These are phyloP conservation scores for Corythucha ciliata DNA, from an alignment of 2,888 invertebrate species.

Conservation along the genomic window DNA sequence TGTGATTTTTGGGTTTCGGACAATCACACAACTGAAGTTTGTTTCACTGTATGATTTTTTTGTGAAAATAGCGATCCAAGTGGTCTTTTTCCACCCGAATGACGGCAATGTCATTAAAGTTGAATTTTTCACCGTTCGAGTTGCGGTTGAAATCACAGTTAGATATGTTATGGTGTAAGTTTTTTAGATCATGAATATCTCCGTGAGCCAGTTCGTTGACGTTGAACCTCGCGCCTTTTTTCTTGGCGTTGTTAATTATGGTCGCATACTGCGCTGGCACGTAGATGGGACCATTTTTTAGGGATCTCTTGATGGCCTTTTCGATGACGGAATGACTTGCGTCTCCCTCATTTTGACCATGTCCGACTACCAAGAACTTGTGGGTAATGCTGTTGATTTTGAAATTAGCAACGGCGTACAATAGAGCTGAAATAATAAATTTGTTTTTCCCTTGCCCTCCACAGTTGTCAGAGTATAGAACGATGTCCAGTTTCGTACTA, in stretches of 20 bases:
- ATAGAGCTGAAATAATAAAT: neutral
- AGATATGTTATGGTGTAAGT: neutral
- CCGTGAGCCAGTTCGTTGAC: constrained; percentile 2
- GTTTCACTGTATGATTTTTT: too few species aligned
- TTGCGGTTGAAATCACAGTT: neutral
- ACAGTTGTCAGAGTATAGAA: constrained; percentile 7
- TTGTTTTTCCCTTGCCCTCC: constrained; percentile 12
- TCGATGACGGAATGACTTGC: neutral
- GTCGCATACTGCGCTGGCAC: constrained; percentile 3
- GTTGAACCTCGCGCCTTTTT: neutral
- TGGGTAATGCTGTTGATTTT: constrained; percentile 6
- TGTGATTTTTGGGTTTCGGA: too few species aligned
- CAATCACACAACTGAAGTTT: too few species aligned
- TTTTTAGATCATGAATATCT: constrained; percentile 3
- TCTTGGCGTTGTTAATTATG: constrained; percentile 4
- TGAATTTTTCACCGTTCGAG: constrained; percentile 3
- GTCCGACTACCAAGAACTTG: constrained; percentile 6
- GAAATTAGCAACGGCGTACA: constrained; percentile 4
- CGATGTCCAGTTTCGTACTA: constrained; percentile 3
- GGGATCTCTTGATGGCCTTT: constrained; percentile 3
- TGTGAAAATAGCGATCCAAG: constrained; percentile 4
- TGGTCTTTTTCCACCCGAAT: neutral
- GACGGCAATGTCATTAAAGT: constrained; percentile 9
- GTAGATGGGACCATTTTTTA: constrained; percentile 1
- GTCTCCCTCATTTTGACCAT: constrained; percentile 6